Evolutionary conservation across 2,888 invertebrate genomes (phyloP), one percentile per base, ranked within the genome.

Genomic region (Trisateles emortualis): DNA sequence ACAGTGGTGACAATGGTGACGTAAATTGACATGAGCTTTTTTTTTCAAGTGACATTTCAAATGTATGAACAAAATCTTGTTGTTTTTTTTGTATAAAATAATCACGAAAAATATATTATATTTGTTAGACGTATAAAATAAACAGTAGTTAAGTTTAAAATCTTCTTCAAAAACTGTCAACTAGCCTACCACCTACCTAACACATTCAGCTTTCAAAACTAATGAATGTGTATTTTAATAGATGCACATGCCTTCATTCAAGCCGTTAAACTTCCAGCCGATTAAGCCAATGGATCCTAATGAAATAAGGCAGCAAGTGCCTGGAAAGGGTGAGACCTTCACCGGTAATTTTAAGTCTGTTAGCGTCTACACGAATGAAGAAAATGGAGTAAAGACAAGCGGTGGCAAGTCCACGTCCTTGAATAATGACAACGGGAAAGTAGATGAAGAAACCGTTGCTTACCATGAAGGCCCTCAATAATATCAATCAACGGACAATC

Each of bases 361-460:
- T 11, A 3, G 8, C 11, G 33, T 4, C 5, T 58, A 19, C 16
- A 33, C 24, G 2, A n/a, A 9, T 0, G 33, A 68, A 26, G 11
- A 42, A 4, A 59, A 68, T 41, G 70, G 70, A 0, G 1, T 33
- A 1, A 10, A 56, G 10, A 39, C n/a, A 2, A 29, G 56, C 30
- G 59, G 44, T 2, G 68, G 45, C 0, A 36, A n/a, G 33, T 1
- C 24, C 4, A 33, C 8, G 16, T 29, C 2, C 0, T 3, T 64
- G 0, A 30, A 14, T 0, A 71, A 70, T 14, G 9, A 52, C 8
- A 66, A 71, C 2, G 70, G 70, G 1, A 3, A 11, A 0, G 45
- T 71, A 0, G 11, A 45, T 0, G 24, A 53, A 39, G 9, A 53
- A 13, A 38, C 42, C 1, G 0, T 39, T 13, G 36, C 3, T 33